Evolutionary conservation across 92 coral and sea anemone species (phyloP).

Genomic region (Montipora capitata): DNA sequence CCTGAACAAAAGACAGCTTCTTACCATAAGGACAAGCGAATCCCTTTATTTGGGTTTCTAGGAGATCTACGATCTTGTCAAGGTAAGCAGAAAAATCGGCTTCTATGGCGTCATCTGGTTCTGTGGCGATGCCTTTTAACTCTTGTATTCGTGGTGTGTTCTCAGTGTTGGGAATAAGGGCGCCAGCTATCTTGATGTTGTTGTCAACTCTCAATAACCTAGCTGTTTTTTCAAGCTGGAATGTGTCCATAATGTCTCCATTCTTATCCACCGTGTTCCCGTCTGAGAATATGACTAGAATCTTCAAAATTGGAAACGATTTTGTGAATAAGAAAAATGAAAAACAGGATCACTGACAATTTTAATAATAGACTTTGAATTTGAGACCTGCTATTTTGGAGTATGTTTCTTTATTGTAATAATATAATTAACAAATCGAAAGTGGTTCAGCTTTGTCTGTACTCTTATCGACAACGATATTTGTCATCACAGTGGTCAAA

Average conservation of each 20-base stretch:
- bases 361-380: neutral
- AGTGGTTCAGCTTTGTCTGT: no score
- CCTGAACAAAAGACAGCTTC: no score
- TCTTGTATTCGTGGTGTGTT: conserved; percentile 36
- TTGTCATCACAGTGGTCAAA: no score
- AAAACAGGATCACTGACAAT: neutral
- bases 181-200: conserved; percentile 33
- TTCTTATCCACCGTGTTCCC: conserved; percentile 10
- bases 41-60: neutral
- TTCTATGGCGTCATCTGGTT: no score
- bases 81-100: no score
- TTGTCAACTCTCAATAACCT: conserved; percentile 2
- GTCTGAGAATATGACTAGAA: conserved; percentile 40
- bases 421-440: neutral
- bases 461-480: no score
- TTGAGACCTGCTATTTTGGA: neutral
- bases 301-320: neutral
- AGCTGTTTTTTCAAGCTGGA: conserved; percentile 18
- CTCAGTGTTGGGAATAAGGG: conserved; percentile 31
- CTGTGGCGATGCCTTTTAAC: conserved; percentile 5
- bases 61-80: conserved; percentile 20
- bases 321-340: no score
- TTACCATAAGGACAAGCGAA: no score
- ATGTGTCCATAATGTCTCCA: conserved; percentile 28
- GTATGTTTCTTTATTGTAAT: neutral